Evolutionary conservation across 2,797 vertebrate genomes (phyloP).

Genomic region (Myotis myotis): DNA sequence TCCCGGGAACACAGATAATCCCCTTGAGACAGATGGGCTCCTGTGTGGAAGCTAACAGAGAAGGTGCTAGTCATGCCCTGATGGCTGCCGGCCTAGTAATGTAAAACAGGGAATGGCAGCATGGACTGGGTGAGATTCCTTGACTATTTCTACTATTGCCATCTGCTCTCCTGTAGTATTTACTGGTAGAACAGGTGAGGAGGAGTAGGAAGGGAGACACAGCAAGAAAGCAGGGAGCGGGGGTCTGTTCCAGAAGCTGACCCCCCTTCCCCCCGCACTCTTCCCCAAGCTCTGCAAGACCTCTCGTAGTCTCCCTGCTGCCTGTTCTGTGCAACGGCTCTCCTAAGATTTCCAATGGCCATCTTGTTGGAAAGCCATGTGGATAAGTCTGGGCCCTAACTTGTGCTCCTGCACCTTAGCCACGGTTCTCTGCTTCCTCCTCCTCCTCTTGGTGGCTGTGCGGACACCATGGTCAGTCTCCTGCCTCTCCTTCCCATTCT

Average conservation of each 20-base stretch:
- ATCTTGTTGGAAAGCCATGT: not conserved
- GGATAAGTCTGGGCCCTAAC: not conserved
- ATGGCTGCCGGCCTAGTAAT: not conserved
- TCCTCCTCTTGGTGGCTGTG: not conserved
- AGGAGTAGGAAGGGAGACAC: not conserved
- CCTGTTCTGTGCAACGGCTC: not conserved
- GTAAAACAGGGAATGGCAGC: not conserved
- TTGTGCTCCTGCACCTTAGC: not conserved
- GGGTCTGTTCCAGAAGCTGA: not conserved
- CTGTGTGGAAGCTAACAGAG: not conserved
- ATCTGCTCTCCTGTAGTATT: not conserved
- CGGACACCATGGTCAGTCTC: not conserved
- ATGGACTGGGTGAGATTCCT: not conserved
- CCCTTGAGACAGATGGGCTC: not conserved
- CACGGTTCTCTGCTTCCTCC: not conserved
- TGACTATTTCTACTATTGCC: not conserved
- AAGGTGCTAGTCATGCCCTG: not conserved
- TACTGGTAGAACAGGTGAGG: not conserved
- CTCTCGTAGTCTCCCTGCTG: not conserved
- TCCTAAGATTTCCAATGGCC: not conserved
- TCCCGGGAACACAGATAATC: not conserved
- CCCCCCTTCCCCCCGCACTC: too few species aligned
- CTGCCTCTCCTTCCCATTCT: not conserved
- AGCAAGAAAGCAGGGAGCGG: not conserved
- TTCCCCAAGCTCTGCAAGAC: not conserved